Conservation (phyloP, 2,888 invertebrate genomes). For the Xanthostigma xanthostigma region DNA sequence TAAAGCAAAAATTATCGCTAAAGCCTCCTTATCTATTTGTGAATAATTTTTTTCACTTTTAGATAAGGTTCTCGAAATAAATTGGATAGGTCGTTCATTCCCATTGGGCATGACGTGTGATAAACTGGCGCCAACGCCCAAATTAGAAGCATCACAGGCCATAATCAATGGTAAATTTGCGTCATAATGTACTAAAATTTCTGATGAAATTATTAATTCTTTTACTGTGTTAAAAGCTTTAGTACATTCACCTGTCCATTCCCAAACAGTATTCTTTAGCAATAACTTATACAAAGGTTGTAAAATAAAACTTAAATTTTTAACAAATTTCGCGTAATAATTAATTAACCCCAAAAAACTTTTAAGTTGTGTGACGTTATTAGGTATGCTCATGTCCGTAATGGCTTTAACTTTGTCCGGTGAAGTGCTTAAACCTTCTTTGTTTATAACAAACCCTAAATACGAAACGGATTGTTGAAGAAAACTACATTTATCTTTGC, state of each 20-base stretch:
- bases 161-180: conserved; percentile 6
- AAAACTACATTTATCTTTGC: too few relatives aligned
- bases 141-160: neutral
- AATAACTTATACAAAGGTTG: conserved; percentile 19
- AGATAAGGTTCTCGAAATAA: too few relatives aligned
- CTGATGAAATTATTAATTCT: neutral
- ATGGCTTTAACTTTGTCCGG: neutral
- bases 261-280: conserved; percentile 11
- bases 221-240: conserved; percentile 19
- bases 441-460: neutral
- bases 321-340: neutral
- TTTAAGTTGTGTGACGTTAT: neutral
- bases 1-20: too few relatives aligned
- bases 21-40: too few relatives aligned
- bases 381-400: neutral
- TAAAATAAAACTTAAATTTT: conserved; percentile 19
- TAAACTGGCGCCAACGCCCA: too few relatives aligned
- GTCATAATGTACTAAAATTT: too few relatives aligned
- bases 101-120: too few relatives aligned
- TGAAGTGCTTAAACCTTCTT: neutral
- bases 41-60: too few relatives aligned
- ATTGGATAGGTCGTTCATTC: too few relatives aligned
- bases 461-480: too few relatives aligned
- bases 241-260: conserved; percentile 17
- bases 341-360: neutral